These are phyloP conservation scores for Actinia tenebrosa DNA, from an alignment of 64 coral and sea anemone genomes.

Conservation along the genomic window DNA sequence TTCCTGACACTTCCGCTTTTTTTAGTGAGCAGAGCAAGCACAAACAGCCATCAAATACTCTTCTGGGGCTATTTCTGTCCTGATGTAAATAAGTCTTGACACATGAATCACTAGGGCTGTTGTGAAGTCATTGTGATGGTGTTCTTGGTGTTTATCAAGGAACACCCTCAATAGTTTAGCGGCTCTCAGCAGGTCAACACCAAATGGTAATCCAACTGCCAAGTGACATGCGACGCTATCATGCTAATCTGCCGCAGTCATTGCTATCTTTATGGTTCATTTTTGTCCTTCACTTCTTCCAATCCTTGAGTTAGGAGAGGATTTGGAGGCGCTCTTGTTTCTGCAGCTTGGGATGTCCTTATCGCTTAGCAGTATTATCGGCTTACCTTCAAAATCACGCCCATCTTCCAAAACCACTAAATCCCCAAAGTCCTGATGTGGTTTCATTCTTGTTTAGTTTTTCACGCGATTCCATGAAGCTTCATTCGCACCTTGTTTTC, in stretches of 20 bases:
- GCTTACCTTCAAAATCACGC: slow-evolving; percentile 14
- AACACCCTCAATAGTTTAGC: slow-evolving; percentile 27
- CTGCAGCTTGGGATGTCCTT: slow-evolving; percentile 19
- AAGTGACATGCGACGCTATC: slow-evolving; percentile 3
- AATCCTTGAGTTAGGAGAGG: slow-evolving; percentile 7
- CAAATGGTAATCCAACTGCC: slow-evolving; percentile 19
- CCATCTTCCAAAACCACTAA: slow-evolving; percentile 5
- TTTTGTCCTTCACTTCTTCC: background rate
- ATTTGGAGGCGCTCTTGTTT: slow-evolving; percentile 14
- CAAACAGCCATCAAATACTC: slow-evolving; percentile 6
- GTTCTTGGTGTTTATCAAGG: background rate
- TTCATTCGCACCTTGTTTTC: background rate
- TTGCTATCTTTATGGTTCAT: background rate
- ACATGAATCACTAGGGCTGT: background rate
- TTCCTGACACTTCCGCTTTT: slow-evolving; percentile 2
- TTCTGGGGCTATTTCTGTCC: slow-evolving; percentile 11
- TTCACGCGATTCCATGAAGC: background rate
- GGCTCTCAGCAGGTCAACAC: slow-evolving; percentile 18
- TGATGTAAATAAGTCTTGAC: slow-evolving; percentile 20
- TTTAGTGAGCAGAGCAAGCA: slow-evolving; percentile 5
- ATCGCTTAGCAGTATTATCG: slow-evolving; percentile 26
- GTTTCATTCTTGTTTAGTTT: background rate
- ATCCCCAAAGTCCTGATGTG: background rate
- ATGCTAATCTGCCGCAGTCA: slow-evolving; percentile 15
- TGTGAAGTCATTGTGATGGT: background rate